Base-by-base conservation (phyloP, 2,888 invertebrate genomes). In the Diarsia dahlii region DNA sequence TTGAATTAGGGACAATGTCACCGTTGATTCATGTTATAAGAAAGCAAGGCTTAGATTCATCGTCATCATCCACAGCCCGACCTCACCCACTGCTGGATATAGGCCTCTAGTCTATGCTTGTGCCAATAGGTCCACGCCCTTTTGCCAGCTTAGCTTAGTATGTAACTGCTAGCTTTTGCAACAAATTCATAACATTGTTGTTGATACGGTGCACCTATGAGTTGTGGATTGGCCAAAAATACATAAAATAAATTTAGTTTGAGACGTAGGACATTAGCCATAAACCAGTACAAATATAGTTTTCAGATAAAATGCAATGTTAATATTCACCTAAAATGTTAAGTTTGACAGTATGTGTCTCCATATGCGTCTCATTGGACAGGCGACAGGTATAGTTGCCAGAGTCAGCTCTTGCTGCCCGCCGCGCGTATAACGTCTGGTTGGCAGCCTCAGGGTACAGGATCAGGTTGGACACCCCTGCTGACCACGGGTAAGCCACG, bases 371-470 rank as follows among this genome's bases (percentile, higher is more conserved):
- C 89, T 98, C 98, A 92, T 98, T 98, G 92, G 97, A 97, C 84
- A 98, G 96, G 34, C 97, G 96, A 91, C 98, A 98, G 66, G 98
- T 98, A 94, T 98, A 98, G 94, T 97, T 97, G 76, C 98, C 98
- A 56, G 97, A 97, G 93, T 98, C 98, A 10, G 97, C 97, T 67
- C 97, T 95, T 56, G 97, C 96, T 46, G 98, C 97, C 60, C 96
- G 95, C 86, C 97, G 97, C 46, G 98, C 97, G 95, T 98, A 98
- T 88, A 98, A 97, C 70, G 98, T 98, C 95, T 98, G 98, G 94
- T 98, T 98, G 78, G 97, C 98, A 71, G 98, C 98, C 93, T 98
- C 98, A 0, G 98, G 98, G 91, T 98, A 98, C 87, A 98, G 94
- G 90, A 98, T 98, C 89, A 98, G 96, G 88, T 97, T 97, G 54